A percentile compares a stretch with the other conserved stretches of the same genome.
These are phyloP conservation scores for Acipenser transmontanus DNA, from an alignment of 2,797 vertebrate species.

Conservation along the genomic window DNA sequence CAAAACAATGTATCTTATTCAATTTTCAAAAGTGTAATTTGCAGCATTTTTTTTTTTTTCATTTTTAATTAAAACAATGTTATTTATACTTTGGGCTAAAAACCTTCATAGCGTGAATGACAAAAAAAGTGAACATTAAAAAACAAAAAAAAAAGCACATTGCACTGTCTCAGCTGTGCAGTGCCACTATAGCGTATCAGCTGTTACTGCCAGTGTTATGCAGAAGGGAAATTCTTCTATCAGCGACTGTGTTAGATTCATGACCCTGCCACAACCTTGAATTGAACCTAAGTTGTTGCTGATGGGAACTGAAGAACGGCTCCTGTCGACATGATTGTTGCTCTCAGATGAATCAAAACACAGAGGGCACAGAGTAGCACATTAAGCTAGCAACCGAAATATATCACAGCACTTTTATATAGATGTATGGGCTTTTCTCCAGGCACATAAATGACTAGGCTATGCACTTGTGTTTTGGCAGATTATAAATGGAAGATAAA, in stretches of 20 bases:
- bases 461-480: slow-evolving; percentile 44
- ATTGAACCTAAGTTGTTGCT: slow-evolving; percentile 76
- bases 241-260: slow-evolving; percentile 69
- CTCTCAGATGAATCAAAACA: slow-evolving; percentile 76
- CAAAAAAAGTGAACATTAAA: too few species aligned
- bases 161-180: slow-evolving; percentile 15
- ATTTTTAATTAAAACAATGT: too few species aligned
- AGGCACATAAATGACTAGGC: slow-evolving; percentile 71
- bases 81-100: too few species aligned
- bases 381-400: slow-evolving; percentile 74
- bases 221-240: slow-evolving; percentile 71
- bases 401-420: slow-evolving; percentile 76
- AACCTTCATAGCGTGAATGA: too few species aligned
- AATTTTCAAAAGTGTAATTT: too few species aligned
- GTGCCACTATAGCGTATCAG: not conserved
- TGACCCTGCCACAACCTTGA: slow-evolving; percentile 75
- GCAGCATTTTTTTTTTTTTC: too few species aligned
- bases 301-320: slow-evolving; percentile 75
- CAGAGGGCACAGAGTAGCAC: slow-evolving; percentile 65
- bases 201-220: slow-evolving; percentile 38
- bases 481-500: slow-evolving; percentile 74
- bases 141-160: too few species aligned
- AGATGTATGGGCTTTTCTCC: slow-evolving; percentile 72
- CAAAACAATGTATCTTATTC: too few species aligned
- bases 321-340: slow-evolving; percentile 74